These are phyloP conservation scores for Sus scrofa DNA, from an alignment of 2,113 vertebrate species.

Conservation along the genomic window DNA sequence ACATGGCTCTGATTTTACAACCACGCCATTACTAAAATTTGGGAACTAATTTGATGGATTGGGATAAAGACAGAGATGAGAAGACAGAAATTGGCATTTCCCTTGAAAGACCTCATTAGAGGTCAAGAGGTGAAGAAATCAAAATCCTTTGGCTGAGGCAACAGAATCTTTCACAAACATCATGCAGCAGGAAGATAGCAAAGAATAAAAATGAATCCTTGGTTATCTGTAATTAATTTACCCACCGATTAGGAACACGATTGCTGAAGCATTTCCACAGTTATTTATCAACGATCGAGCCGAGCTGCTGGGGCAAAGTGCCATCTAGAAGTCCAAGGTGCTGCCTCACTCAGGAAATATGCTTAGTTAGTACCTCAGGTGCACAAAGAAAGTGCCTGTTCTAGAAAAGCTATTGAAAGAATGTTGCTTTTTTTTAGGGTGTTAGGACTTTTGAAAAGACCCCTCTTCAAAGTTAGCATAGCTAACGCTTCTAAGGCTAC, in stretches of 20 bases:
- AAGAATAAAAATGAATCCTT: slow-evolving; percentile 64
- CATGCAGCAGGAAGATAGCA: slow-evolving; percentile 51
- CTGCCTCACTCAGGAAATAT: not conserved
- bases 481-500: not conserved
- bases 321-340: not conserved
- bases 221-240: slow-evolving; percentile 75
- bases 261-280: not conserved
- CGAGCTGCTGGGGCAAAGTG: not conserved
- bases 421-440: not conserved
- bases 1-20: slow-evolving; percentile 60
- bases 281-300: slow-evolving; percentile 49
- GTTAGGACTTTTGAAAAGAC: not conserved
- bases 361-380: not conserved
- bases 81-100: slow-evolving; percentile 40
- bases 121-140: slow-evolving; percentile 25
- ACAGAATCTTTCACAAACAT: slow-evolving; percentile 75
- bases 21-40: slow-evolving; percentile 56
- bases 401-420: not conserved
- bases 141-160: slow-evolving; percentile 54
- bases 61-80: not conserved
- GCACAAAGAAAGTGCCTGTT: not conserved
- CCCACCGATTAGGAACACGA: slow-evolving; percentile 45
- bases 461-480: not conserved
- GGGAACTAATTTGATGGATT: slow-evolving; percentile 45
- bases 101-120: not conserved